These are phyloP conservation scores for Ormyrus nitidulus DNA, from an alignment of 2,888 invertebrate genomes.

Conservation along the genomic window DNA sequence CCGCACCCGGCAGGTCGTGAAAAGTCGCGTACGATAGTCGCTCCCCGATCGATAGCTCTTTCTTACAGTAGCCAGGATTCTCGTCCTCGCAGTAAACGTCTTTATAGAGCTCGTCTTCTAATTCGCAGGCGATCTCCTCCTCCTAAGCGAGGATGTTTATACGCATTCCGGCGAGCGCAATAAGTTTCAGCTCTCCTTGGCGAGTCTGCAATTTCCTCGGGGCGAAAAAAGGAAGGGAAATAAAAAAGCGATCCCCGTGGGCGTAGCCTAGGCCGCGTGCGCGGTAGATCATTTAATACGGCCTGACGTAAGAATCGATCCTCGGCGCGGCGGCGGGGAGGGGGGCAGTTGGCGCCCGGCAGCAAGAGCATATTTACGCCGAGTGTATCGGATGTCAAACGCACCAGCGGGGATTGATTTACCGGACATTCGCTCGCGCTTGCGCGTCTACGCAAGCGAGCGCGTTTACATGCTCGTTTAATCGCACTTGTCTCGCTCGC, in stretches of 20 bases:
- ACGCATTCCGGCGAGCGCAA: no score
- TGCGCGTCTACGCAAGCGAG: neutral
- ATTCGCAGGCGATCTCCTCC: no score
- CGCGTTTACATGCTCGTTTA: conserved; percentile 38
- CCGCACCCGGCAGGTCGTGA: no score
- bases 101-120: no score
- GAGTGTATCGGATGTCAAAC: conserved; percentile 57
- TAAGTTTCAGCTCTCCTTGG: neutral
- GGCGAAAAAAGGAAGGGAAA: neutral
- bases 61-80: no score
- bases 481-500: conserved; percentile 38
- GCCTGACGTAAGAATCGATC: conserved; percentile 42
- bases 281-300: conserved; percentile 48
- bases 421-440: conserved; percentile 50
- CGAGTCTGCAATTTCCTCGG: neutral
- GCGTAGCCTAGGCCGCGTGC: neutral
- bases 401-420: conserved; percentile 60
- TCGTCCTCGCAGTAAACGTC: no score
- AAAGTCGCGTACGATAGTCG: no score
- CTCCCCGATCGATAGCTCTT: no score
- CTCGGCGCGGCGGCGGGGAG: neutral
- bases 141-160: no score
- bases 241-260: neutral
- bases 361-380: conserved; percentile 39
- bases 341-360: neutral